Evolutionary conservation across 2,113 vertebrate species (phyloP).

Genomic region (Lasiurus cinereus): DNA sequence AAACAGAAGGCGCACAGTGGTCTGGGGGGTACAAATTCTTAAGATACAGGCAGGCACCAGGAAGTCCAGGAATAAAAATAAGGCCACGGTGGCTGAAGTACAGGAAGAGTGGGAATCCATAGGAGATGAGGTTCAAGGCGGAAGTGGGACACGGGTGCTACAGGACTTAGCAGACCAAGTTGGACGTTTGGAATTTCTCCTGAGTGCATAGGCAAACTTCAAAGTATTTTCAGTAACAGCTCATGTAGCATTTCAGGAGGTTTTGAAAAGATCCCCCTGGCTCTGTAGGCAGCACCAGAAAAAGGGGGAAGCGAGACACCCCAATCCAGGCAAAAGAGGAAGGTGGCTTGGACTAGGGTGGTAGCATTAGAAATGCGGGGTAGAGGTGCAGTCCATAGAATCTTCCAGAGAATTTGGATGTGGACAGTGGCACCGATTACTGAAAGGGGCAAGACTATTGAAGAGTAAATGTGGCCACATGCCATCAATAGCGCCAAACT

Average conservation of each 20-base stretch:
- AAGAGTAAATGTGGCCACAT: not conserved
- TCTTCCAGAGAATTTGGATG: not conserved
- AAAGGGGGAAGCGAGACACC: too few species aligned
- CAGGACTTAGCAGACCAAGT: not conserved
- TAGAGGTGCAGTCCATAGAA: not conserved
- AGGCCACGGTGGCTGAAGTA: not conserved
- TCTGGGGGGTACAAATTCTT: not conserved
- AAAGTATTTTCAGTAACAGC: not conserved
- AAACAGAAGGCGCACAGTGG: not conserved
- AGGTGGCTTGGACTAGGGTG: not conserved
- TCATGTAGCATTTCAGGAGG: not conserved
- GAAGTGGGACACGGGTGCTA: not conserved
- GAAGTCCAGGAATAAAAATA: constrained; percentile 3
- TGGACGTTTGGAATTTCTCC: constrained; percentile 11
- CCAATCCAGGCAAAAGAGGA: not conserved
- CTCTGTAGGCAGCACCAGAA: not conserved
- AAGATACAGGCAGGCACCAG: not conserved
- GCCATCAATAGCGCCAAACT: not conserved
- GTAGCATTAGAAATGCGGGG: not conserved
- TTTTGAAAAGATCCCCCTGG: not conserved
- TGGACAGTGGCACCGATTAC: not conserved
- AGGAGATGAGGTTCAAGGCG: not conserved
- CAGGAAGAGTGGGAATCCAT: not conserved
- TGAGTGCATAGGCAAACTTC: not conserved
- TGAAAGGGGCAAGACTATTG: not conserved